These are phyloP conservation scores for Corapipo altera DNA, from an alignment of 2,113 vertebrate species.

Conservation along the genomic window DNA sequence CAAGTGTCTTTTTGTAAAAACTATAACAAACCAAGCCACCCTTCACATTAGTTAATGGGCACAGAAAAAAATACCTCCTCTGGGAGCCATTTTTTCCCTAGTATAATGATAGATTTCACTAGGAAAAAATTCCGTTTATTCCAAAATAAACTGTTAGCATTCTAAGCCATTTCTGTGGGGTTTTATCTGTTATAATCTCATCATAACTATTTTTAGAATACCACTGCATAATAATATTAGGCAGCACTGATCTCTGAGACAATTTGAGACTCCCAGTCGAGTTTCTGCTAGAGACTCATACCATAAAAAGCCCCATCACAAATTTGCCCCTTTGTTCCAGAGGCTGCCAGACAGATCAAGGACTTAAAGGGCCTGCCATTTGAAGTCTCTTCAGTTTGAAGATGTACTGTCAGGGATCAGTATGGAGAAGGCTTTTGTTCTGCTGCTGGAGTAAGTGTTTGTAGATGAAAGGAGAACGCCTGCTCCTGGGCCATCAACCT, in stretches of 20 bases:
- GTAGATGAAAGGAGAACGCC: constrained; percentile 28
- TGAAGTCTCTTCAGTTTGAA: constrained; percentile 18
- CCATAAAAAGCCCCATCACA: constrained; percentile 26
- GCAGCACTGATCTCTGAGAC: constrained; percentile 30
- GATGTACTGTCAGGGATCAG: constrained; percentile 16
- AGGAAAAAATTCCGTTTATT: constrained; percentile 21
- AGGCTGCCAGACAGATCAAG: constrained; percentile 49
- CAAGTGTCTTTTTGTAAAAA: neutral
- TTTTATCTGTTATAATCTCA: constrained; percentile 42
- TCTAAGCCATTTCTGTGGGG: constrained; percentile 10
- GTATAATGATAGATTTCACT: neutral
- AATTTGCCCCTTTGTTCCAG: constrained; percentile 27
- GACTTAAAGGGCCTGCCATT: constrained; percentile 5
- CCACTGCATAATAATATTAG: neutral
- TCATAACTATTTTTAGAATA: constrained; percentile 40
- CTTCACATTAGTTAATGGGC: neutral
- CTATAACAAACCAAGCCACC: neutral
- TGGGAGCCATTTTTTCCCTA: neutral
- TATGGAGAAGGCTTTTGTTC: constrained; percentile 26
- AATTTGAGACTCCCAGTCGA: neutral
- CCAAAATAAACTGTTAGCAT: constrained; percentile 38
- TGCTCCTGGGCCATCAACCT: neutral
- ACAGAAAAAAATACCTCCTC: neutral
- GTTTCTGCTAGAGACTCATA: neutral
- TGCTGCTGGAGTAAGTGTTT: constrained; percentile 14